phyloP scores from a whole-genome alignment of 1,140 invertebrate species.

The Dreissena rostriformis region DNA sequence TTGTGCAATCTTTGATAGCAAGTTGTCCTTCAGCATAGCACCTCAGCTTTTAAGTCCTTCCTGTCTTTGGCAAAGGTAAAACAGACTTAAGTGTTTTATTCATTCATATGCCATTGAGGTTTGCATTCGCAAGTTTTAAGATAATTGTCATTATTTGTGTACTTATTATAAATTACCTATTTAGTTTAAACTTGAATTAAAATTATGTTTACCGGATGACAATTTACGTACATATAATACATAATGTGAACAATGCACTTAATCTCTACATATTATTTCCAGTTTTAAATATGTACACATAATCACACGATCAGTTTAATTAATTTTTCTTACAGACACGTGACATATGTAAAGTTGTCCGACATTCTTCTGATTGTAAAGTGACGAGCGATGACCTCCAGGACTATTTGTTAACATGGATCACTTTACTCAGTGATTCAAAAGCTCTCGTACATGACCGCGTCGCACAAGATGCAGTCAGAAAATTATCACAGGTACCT shows the following conservation, averaged over 20 bases:
- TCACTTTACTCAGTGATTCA: background rate
- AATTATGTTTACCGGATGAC: background rate
- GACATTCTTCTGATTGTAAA: background rate
- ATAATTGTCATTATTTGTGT: background rate
- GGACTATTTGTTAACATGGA: background rate
- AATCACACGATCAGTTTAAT: background rate
- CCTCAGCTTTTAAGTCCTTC: background rate
- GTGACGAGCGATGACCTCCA: background rate
- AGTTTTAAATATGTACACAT: background rate
- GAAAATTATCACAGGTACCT: background rate
- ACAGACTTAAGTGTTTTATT: background rate
- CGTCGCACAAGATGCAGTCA: background rate
- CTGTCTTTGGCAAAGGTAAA: background rate
- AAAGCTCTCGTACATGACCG: background rate
- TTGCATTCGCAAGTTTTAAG: background rate
- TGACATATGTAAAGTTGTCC: background rate
- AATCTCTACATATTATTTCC: background rate
- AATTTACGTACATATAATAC: background rate
- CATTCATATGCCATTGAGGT: background rate
- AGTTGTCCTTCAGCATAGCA: background rate
- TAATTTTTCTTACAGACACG: background rate
- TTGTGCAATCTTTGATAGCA: background rate
- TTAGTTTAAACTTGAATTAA: background rate
- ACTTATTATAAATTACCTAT: background rate
- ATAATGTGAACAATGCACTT: background rate